phyloP scores from a whole-genome alignment of 2,113 vertebrate genomes.

The Kryptolebias marmoratus region DNA sequence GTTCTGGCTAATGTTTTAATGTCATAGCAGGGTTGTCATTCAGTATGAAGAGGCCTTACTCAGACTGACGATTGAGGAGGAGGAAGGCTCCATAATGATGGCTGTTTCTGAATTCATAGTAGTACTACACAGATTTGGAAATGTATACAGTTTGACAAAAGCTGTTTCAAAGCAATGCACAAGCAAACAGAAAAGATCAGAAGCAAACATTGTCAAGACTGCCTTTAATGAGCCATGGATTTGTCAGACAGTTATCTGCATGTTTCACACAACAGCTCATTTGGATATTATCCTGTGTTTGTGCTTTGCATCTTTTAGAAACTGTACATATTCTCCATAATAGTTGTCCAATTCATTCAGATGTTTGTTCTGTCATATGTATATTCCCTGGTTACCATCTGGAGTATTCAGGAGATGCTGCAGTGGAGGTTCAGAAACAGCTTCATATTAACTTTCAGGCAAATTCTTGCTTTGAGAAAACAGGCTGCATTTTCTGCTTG shows the following conservation, averaged over 20 bases:
- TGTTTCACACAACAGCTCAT: neutral
- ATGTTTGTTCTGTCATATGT: neutral
- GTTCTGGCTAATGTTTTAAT: no score
- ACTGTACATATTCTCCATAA: no score
- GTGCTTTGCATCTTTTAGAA: neutral
- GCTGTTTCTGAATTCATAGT: neutral
- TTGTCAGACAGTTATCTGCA: neutral
- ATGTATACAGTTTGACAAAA: neutral
- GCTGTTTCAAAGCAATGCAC: neutral
- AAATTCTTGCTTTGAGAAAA: conserved; percentile 31
- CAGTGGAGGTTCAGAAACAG: neutral
- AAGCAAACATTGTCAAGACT: neutral
- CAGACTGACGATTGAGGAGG: no score
- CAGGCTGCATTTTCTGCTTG: conserved; percentile 25
- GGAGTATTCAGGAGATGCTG: neutral
- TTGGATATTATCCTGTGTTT: neutral
- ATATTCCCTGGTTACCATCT: neutral
- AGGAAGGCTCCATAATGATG: neutral
- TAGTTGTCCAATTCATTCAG: neutral
- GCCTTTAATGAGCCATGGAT: neutral
- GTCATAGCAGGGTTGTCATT: no score
- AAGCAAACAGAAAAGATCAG: neutral
- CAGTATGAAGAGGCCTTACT: no score
- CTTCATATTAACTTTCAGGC: neutral
- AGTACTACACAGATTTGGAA: neutral